A percentile compares a stretch with the other conserved stretches of the same genome.
phyloP scores from a whole-genome alignment of 37 sponge, comb jelly and placozoan species.

The Diacarnus erythraeanus region DNA sequence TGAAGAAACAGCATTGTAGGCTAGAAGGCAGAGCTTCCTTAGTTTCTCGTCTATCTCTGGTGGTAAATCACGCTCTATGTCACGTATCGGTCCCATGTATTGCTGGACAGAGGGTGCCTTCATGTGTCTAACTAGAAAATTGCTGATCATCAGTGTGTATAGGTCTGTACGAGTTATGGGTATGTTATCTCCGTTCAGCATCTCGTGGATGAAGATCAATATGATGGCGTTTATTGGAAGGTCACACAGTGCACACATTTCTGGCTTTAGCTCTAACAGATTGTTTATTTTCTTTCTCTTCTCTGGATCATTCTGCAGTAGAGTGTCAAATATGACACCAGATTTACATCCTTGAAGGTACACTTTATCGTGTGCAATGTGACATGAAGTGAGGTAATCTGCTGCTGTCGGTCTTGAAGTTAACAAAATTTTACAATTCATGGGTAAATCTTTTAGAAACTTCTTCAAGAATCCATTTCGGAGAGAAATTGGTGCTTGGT shows the following conservation, averaged over 20 bases:
- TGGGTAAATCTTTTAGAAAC: neutral
- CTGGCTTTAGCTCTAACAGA: neutral
- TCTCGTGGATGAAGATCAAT: neutral
- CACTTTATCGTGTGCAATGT: neutral
- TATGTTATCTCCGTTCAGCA: neutral
- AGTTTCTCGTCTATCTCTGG: neutral
- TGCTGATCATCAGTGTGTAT: neutral
- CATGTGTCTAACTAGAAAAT: neutral
- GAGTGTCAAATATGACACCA: neutral
- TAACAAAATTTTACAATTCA: neutral
- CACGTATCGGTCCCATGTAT: neutral
- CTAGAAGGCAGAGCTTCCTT: neutral
- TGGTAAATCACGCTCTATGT: neutral
- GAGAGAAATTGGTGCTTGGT: neutral
- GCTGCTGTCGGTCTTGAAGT: neutral
- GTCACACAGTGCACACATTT: neutral
- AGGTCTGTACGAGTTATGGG: neutral
- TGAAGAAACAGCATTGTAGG: neutral
- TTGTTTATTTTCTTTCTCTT: neutral
- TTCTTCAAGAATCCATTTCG: neutral
- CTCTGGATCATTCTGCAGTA: neutral
- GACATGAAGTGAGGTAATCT: neutral
- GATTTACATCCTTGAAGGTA: neutral
- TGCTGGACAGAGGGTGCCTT: neutral
- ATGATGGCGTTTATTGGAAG: neutral